Percentiles rank a stretch among this genome's conserved stretches.
Conservation (phyloP, 2,888 invertebrate species). For the Leptodirus hochenwartii region DNA sequence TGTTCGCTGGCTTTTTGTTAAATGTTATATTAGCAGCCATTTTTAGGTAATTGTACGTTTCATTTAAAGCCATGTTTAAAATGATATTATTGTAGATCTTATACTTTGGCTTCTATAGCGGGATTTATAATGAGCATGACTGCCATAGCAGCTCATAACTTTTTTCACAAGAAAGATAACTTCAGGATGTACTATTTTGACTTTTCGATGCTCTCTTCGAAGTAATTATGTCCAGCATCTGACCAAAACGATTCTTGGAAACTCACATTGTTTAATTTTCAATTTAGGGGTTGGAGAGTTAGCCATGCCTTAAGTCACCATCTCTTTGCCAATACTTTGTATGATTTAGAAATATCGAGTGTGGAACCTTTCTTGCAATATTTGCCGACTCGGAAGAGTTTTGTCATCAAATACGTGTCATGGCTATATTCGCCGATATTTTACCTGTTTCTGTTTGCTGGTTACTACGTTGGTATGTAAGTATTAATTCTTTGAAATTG, state of each 20-base stretch:
- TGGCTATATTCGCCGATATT: conserved; percentile 13
- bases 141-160: conserved; percentile 52
- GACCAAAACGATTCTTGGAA: neutral
- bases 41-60: no score
- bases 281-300: conserved; percentile 28
- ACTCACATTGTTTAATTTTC: neutral
- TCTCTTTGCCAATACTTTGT: conserved; percentile 53
- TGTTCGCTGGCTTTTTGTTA: conserved; percentile 22
- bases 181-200: conserved; percentile 67
- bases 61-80: no score
- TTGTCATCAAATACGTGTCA: conserved; percentile 8
- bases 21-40: conserved; percentile 22
- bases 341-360: conserved; percentile 51
- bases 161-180: conserved; percentile 54
- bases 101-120: conserved; percentile 31
- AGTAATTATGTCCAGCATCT: conserved; percentile 29
- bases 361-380: conserved; percentile 46
- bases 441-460: conserved; percentile 11
- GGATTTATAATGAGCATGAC: conserved; percentile 40
- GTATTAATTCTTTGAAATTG: conserved; percentile 6
- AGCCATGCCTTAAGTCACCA: conserved; percentile 64
- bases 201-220: conserved; percentile 43
- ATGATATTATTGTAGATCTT: no score
- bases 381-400: conserved; percentile 35
- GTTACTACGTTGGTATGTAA: conserved; percentile 11